These are phyloP conservation scores for Lordiphosa stackelbergi DNA, from an alignment of 1,140 invertebrate species.

Conservation along the genomic window DNA sequence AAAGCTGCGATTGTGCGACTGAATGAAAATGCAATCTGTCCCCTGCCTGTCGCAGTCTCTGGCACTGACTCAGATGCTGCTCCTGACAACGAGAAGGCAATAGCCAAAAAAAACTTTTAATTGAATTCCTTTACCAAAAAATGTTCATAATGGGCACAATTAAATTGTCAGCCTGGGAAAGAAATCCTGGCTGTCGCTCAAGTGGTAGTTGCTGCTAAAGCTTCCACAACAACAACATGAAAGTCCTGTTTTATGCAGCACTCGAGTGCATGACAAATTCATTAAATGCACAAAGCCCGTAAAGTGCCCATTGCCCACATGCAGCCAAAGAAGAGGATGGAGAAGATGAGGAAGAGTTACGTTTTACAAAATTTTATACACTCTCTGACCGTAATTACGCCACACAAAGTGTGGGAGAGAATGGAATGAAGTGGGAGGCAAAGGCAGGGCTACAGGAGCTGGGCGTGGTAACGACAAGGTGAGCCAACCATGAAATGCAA, in stretches of 20 bases:
- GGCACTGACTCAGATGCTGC: slow-evolving; percentile 5
- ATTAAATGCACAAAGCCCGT: slow-evolving; percentile 62
- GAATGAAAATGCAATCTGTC: slow-evolving; percentile 12
- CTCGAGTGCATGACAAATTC: slow-evolving; percentile 68
- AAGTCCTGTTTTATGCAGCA: slow-evolving; percentile 47
- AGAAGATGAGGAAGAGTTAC: slow-evolving; percentile 18
- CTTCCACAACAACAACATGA: slow-evolving; percentile 14
- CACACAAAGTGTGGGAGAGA: slow-evolving; percentile 27
- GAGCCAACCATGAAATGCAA: slow-evolving; percentile 50
- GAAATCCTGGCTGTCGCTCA: slow-evolving; percentile 11
- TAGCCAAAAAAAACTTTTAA: slow-evolving; percentile 62
- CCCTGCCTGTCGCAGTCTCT: neutral
- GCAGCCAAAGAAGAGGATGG: slow-evolving; percentile 1
- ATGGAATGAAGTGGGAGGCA: neutral
- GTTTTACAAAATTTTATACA: slow-evolving; percentile 66
- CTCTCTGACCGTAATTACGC: slow-evolving; percentile 67
- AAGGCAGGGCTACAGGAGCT: slow-evolving; percentile 15
- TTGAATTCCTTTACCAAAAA: slow-evolving; percentile 67
- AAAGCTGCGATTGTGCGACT: slow-evolving; percentile 16
- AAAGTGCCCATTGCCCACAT: slow-evolving; percentile 38
- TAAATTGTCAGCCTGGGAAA: slow-evolving; percentile 61
- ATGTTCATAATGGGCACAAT: slow-evolving; percentile 63
- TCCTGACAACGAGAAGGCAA: slow-evolving; percentile 21
- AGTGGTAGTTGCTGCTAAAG: slow-evolving; percentile 2
- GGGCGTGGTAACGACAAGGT: slow-evolving; percentile 46